These are phyloP conservation scores for Terebella lapidaria DNA, from an alignment of 2,888 invertebrate genomes.

Conservation along the genomic window DNA sequence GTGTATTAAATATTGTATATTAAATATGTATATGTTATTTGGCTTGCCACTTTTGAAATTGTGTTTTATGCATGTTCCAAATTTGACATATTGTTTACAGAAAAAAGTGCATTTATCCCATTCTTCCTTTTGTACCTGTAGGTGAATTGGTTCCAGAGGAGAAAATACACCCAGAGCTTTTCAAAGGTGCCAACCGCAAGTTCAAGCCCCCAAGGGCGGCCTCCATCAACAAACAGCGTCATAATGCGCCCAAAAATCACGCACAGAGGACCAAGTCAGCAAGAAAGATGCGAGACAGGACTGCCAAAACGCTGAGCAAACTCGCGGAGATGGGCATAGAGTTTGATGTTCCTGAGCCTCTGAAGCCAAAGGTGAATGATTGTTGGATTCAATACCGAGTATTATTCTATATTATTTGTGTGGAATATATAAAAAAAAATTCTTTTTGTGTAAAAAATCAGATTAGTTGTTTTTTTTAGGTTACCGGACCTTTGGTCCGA, in stretches of 20 bases:
- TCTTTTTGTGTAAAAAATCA: too few relatives aligned
- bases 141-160: conserved; percentile 13
- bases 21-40: neutral
- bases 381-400: neutral
- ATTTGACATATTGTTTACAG: too few relatives aligned
- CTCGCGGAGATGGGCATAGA: conserved; percentile 18
- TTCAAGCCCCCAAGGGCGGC: neutral
- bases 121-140: neutral
- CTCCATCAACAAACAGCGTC: conserved; percentile 9
- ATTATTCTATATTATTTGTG: neutral
- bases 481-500: too few relatives aligned
- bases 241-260: conserved; percentile 12
- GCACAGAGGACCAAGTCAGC: neutral
- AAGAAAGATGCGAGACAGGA: conserved; percentile 7
- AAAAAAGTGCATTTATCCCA: neutral
- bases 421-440: neutral
- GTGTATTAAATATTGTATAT: neutral
- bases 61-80: too few relatives aligned
- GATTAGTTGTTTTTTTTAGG: too few relatives aligned
- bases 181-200: conserved; percentile 12
- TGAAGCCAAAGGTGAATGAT: neutral
- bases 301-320: conserved; percentile 10
- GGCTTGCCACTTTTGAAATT: neutral
- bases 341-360: conserved; percentile 15
- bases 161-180: conserved; percentile 19